These are phyloP conservation scores for Tenrec ecaudatus DNA, from an alignment of 2,113 vertebrate species.

Conservation along the genomic window DNA sequence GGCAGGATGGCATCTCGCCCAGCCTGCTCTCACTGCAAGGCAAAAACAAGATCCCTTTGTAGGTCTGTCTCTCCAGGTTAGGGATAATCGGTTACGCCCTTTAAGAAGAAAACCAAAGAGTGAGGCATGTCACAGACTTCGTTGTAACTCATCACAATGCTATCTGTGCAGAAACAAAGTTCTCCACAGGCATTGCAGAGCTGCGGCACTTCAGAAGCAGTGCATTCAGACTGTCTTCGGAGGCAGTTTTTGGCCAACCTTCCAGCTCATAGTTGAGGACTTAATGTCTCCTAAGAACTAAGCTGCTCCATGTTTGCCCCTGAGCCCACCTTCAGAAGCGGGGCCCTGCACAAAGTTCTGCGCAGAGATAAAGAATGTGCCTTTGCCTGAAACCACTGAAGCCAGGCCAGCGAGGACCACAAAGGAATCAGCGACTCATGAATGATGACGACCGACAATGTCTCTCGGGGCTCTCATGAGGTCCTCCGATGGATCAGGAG, in stretches of 20 bases:
- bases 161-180: background rate
- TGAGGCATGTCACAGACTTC: too few relatives aligned
- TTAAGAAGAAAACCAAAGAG: background rate
- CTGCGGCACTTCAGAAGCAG: background rate
- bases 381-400: too few relatives aligned
- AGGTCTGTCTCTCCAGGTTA: background rate
- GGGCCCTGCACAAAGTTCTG: too few relatives aligned
- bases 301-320: too few relatives aligned
- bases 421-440: too few relatives aligned
- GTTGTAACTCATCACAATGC: too few relatives aligned
- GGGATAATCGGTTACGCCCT: background rate
- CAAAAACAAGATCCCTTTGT: background rate
- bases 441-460: too few relatives aligned
- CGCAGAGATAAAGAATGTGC: too few relatives aligned
- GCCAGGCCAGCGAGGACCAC: too few relatives aligned
- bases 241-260: background rate
- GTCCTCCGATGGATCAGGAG: too few relatives aligned
- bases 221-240: background rate
- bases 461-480: too few relatives aligned
- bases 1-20: background rate
- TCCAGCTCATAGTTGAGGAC: background rate
- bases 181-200: background rate
- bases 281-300: background rate
- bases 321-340: too few relatives aligned
- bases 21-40: background rate